phyloP scores from a whole-genome alignment of 37 sponge, comb jelly and placozoan genomes.

The Geodia barretti region DNA sequence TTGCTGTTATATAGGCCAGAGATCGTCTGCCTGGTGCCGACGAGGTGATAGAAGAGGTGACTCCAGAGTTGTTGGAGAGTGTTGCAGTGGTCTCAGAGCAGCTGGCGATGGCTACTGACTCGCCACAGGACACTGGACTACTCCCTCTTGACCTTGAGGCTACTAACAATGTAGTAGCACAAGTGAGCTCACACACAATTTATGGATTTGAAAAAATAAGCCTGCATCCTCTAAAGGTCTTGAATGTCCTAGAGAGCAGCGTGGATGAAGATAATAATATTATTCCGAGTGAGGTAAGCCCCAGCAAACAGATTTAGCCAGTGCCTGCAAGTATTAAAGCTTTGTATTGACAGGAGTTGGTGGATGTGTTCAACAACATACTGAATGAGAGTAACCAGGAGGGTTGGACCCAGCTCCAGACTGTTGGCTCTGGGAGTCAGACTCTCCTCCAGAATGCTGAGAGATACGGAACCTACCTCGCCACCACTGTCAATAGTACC shows the following conservation, averaged over 20 bases:
- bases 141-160: slow-evolving; percentile 42
- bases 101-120: not conserved
- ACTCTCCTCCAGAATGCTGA: slow-evolving; percentile 44
- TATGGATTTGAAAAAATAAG: not conserved
- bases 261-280: not conserved
- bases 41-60: not conserved
- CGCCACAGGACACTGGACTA: not conserved
- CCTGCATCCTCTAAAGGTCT: not conserved
- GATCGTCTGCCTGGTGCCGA: not conserved
- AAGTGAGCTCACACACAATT: too few species aligned
- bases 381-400: slow-evolving; percentile 23
- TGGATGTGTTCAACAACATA: slow-evolving; percentile 38
- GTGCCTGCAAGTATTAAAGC: not conserved
- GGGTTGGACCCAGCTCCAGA: slow-evolving; percentile 40
- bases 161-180: slow-evolving; percentile 26
- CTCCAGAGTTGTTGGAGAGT: not conserved
- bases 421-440: slow-evolving; percentile 31
- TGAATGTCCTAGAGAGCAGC: not conserved
- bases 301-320: not conserved
- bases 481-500: not conserved
- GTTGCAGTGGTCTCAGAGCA: not conserved
- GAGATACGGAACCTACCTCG: slow-evolving; percentile 26
- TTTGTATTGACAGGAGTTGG: slow-evolving; percentile 1
- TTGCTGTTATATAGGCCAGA: not conserved
- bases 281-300: not conserved